phyloP scores from a whole-genome alignment of 1,140 invertebrate species.

The Latrodectus geometricus region DNA sequence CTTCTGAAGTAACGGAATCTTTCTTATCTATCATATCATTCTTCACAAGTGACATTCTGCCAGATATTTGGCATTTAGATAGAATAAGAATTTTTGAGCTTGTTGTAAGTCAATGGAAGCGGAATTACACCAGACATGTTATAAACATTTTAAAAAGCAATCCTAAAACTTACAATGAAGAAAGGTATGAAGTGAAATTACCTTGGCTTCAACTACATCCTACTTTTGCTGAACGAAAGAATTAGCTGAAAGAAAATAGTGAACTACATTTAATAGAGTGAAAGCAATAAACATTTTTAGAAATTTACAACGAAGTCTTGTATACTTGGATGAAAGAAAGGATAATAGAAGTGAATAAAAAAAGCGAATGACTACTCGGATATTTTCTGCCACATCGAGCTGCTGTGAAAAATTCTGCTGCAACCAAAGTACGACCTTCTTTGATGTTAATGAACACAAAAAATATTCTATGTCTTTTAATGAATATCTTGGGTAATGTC shows the following conservation, averaged over 20 bases:
- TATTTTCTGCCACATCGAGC: conserved; percentile 66
- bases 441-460: conserved; percentile 8
- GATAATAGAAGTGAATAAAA: conserved; percentile 65
- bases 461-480: conserved; percentile 12
- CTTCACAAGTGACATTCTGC: conserved; percentile 22
- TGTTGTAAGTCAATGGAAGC: conserved; percentile 62
- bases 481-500: conserved; percentile 14
- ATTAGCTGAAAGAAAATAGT: conserved; percentile 61
- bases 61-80: conserved; percentile 68
- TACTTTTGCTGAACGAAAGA: conserved; percentile 44
- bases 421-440: conserved; percentile 58
- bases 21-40: conserved; percentile 60
- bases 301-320: conserved; percentile 67
- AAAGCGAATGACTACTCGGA: conserved; percentile 45
- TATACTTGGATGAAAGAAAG: conserved; percentile 64
- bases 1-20: not conserved
- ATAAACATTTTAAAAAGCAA: conserved; percentile 65
- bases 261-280: conserved; percentile 62
- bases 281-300: conserved; percentile 57
- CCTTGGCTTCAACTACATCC: conserved; percentile 65
- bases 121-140: conserved; percentile 49
- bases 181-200: conserved; percentile 65
- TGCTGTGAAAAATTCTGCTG: conserved; percentile 58
- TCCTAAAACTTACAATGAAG: conserved; percentile 61
- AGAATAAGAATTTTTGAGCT: conserved; percentile 68